Conservation (phyloP, 2,888 invertebrate species). For the Eupithecia subumbrata region DNA sequence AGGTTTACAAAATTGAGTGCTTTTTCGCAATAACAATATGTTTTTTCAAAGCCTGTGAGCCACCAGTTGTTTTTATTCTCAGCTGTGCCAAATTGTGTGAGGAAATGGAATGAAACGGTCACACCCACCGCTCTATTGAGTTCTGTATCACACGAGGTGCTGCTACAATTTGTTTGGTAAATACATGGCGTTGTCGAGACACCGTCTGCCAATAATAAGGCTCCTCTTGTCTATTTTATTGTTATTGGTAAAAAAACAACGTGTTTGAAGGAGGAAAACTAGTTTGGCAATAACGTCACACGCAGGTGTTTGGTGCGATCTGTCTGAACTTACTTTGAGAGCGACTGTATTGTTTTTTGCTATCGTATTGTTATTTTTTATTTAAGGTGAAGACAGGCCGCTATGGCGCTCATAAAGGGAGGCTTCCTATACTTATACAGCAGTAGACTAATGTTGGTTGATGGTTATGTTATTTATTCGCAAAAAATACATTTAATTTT, state of each 20-base stretch:
- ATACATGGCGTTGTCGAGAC: constrained; percentile 26
- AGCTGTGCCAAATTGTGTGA: constrained; percentile 48
- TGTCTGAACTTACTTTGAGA: constrained; percentile 22
- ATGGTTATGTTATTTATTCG: no score
- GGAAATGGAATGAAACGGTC: constrained; percentile 67
- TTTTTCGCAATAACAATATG: neutral
- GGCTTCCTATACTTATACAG: no score
- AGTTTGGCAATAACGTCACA: constrained; percentile 1
- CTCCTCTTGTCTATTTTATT: constrained; percentile 14
- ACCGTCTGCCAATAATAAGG: constrained; percentile 26
- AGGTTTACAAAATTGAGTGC: neutral
- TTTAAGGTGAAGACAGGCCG: no score
- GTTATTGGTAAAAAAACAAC: constrained; percentile 8
- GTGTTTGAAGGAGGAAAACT: constrained; percentile 14
- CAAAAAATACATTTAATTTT: no score
- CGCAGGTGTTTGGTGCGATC: constrained; percentile 26
- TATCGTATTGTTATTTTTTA: neutral
- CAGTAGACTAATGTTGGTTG: no score
- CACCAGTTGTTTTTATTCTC: constrained; percentile 10
- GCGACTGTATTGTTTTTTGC: constrained; percentile 18
- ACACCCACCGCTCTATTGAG: constrained; percentile 70
- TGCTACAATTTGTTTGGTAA: constrained; percentile 36
- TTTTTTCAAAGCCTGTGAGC: neutral
- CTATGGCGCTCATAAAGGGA: no score
- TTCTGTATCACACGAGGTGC: constrained; percentile 44